Percentiles rank a stretch among this genome's conserved stretches.
phyloP scores from a whole-genome alignment of 1,140 invertebrate species.

The Scaptomyza hsui region DNA sequence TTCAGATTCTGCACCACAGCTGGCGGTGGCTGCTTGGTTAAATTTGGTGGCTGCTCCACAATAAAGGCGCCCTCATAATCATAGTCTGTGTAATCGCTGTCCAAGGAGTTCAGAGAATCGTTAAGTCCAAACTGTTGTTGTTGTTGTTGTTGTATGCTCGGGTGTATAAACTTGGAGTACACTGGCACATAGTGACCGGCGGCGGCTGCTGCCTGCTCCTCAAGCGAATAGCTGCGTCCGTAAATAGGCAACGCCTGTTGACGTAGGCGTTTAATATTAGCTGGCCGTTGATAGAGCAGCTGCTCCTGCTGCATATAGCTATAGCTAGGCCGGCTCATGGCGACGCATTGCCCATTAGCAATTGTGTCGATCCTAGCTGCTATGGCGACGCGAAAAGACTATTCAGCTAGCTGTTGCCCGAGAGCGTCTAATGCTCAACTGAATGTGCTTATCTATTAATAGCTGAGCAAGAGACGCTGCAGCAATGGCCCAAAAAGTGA shows the following conservation, averaged over 20 bases:
- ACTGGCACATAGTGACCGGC: constrained; percentile 51
- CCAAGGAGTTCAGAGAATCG: constrained; percentile 63
- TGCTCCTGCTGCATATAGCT: constrained; percentile 46
- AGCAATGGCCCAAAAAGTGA: constrained; percentile 17
- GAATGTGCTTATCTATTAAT: constrained; percentile 59
- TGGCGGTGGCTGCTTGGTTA: not conserved
- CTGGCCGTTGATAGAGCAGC: constrained; percentile 62
- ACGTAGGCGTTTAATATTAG: constrained; percentile 73
- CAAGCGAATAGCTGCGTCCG: constrained; percentile 68
- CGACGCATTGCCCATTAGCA: constrained; percentile 54
- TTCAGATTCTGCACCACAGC: constrained; percentile 70
- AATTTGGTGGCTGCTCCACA: constrained; percentile 25
- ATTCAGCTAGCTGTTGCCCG: constrained; percentile 24
- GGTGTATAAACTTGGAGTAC: constrained; percentile 67
- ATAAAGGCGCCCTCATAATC: constrained; percentile 52
- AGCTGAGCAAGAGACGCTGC: constrained; percentile 36
- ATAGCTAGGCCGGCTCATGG: constrained; percentile 68
- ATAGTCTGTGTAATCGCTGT: constrained; percentile 54
- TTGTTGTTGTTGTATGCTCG: constrained; percentile 23
- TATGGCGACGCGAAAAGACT: constrained; percentile 64
- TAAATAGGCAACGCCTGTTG: constrained; percentile 61
- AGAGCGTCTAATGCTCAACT: constrained; percentile 63
- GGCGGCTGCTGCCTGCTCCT: constrained; percentile 42
- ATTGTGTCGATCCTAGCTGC: constrained; percentile 55
- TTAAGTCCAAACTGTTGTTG: constrained; percentile 29